phyloP scores from a whole-genome alignment of 2,113 vertebrate species.

The Pelusios castaneus region DNA sequence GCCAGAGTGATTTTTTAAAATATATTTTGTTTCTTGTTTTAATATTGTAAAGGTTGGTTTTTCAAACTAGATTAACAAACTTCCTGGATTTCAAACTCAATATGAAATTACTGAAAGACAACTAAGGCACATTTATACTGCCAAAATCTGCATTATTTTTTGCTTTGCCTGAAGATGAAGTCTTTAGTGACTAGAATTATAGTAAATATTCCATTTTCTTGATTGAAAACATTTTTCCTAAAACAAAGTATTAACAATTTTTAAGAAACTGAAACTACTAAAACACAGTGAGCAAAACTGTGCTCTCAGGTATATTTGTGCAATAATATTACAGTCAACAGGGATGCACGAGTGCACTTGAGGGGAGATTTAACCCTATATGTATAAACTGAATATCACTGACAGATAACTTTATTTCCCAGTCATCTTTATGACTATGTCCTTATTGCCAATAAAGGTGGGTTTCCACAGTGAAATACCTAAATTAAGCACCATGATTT shows the following conservation, averaged over 20 bases:
- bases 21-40: background rate
- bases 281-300: background rate
- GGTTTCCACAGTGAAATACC: conserved; percentile 2
- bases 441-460: conserved; percentile 3
- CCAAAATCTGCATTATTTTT: conserved; percentile 16
- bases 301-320: background rate
- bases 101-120: conserved; percentile 12
- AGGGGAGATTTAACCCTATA: background rate
- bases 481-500: conserved; percentile 44
- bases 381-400: conserved; percentile 1
- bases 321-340: no score
- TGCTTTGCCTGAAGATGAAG: background rate
- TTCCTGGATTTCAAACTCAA: conserved; percentile 31
- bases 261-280: background rate
- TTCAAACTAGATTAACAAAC: background rate
- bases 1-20: background rate
- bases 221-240: background rate
- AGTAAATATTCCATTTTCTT: background rate
- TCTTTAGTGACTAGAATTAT: background rate
- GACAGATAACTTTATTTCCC: conserved; percentile 44
- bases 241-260: background rate
- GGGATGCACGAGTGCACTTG: no score
- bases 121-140: background rate
- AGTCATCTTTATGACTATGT: conserved; percentile 44
- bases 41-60: background rate